phyloP scores from a whole-genome alignment of 2,113 vertebrate genomes.

The Lonchura striata region DNA sequence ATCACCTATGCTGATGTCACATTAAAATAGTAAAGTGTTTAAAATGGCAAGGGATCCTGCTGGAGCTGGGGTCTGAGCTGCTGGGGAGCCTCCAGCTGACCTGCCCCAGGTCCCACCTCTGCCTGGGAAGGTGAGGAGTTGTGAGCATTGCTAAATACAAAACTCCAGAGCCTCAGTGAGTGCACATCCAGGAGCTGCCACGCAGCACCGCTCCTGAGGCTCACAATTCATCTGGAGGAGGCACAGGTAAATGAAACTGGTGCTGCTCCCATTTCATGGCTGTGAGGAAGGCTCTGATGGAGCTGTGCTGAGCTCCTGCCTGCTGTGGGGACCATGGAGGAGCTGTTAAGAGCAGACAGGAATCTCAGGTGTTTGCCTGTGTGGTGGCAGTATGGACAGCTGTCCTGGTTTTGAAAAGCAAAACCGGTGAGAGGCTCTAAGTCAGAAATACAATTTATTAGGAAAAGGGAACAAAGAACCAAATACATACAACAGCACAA shows the following conservation, averaged over 20 bases:
- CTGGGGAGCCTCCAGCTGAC: background rate
- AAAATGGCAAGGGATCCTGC: background rate
- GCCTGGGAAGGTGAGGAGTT: background rate
- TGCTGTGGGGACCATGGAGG: background rate
- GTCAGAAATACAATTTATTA: no score
- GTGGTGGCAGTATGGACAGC: background rate
- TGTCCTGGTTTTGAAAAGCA: no score
- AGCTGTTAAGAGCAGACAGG: background rate
- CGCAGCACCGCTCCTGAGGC: background rate
- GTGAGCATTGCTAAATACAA: accelerated
- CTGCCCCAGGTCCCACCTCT: background rate
- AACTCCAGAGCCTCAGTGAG: background rate
- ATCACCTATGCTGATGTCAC: background rate
- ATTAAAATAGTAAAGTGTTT: background rate
- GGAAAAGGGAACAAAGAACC: no score
- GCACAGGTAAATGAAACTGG: background rate
- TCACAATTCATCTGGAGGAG: background rate
- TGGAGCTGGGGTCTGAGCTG: background rate
- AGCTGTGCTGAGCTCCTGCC: background rate
- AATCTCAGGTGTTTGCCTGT: accelerated
- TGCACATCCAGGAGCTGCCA: background rate
- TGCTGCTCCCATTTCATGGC: accelerated
- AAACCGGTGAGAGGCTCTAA: no score
- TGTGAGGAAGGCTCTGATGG: background rate
- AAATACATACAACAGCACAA: no score